Conservation (phyloP, 2,113 vertebrate species). For the Clupea harengus region DNA sequence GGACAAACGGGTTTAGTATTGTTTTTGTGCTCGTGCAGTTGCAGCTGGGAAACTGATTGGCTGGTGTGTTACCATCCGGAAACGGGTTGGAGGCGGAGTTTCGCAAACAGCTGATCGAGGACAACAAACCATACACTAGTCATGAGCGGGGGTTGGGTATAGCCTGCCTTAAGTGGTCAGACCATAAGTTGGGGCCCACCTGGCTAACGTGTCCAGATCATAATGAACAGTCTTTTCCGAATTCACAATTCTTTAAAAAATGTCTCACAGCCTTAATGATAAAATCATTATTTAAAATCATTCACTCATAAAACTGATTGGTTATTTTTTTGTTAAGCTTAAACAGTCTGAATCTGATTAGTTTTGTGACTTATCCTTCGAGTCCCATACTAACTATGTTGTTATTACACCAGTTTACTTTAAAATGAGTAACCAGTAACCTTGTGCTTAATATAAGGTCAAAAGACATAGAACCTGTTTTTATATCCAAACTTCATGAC, state of each 20-base stretch:
- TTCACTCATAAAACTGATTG: background rate
- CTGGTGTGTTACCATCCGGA: conserved; percentile 94
- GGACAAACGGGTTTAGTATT: conserved; percentile 8
- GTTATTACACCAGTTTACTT: background rate
- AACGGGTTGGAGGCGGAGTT: conserved; percentile 77
- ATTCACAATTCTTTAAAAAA: no score
- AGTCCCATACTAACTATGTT: no score
- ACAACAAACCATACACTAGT: conserved; percentile 52
- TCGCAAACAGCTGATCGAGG: conserved; percentile 58
- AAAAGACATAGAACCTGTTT: no score
- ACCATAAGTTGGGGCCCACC: background rate
- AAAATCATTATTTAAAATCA: background rate
- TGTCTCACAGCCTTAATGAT: no score
- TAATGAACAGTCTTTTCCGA: background rate
- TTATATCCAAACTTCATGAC: background rate
- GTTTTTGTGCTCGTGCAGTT: conserved; percentile 50
- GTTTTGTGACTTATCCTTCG: background rate
- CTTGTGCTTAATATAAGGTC: background rate
- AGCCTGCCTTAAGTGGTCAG: background rate
- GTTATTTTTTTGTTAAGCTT: background rate
- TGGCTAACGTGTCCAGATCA: background rate
- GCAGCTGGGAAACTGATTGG: conserved; percentile 83
- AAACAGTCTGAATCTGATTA: no score
- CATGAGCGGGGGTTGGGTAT: background rate
- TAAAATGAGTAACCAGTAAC: background rate